Evolutionary conservation across 2,888 invertebrate species (phyloP), one percentile per base, ranked within the genome.

Genomic region (Cenopis cana): DNA sequence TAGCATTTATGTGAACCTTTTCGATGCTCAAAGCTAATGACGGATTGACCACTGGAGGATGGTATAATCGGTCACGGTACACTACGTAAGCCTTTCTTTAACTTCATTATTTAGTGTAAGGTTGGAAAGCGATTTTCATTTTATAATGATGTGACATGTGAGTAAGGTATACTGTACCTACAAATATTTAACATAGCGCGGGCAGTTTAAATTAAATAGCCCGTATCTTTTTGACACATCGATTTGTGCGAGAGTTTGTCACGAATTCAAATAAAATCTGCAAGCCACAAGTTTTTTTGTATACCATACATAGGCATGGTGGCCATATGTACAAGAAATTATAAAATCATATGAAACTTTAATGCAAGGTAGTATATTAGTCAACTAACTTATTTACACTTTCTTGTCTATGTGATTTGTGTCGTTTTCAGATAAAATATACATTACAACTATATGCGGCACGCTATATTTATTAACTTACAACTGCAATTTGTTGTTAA

Each of bases 71-170:
- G n/a, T 46, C 41, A n/a, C 6, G 14, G 29, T n/a, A n/a, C n/a
- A n/a, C 24, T 24, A 24, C 24, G 33, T 33, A 33, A 33, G 33
- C 33, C 8, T 5, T 46, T 0, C 6, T n/a, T 5, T 46, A 6
- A 46, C 46, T 46, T 46, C 46, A 46, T 46, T 12, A 46, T 46
- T 46, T 46, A n/a, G 46, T 46, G n/a, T 46, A 46, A 46, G n/a
- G 8, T 46, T 46, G 46, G n/a, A 46, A 46, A n/a, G 4, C 8
- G 8, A n/a, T n/a, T n/a, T 46, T 46, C 14, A 8, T 46, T 41
- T 46, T 46, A 46, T 5, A 1, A n/a, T 41, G 41, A 14, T 6
- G 41, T 14, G 0, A 14, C 1, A 14, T 46, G 41, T n/a, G 41
- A 46, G 41, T 46, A 12, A n/a, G 1, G 5, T 1, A 5, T 46